Evolutionary conservation across 2,888 invertebrate species (phyloP), one percentile per base, ranked within the genome.

Genomic region (Thymelicus sylvestris): DNA sequence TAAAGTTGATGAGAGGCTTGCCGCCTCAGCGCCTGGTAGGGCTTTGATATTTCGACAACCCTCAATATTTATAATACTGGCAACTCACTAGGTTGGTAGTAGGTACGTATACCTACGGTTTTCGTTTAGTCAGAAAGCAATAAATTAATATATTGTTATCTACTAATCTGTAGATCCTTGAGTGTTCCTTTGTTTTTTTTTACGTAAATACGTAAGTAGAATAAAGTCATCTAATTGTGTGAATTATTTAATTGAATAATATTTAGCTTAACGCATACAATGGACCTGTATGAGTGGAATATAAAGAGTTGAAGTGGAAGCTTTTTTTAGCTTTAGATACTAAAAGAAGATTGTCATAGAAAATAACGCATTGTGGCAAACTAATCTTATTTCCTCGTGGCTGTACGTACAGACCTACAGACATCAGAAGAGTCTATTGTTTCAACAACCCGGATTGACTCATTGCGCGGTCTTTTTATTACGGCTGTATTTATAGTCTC

Each of bases 1-100:
- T 92, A 92, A 91, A 90, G 87, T 90, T 92, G 93, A 93, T 91
- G 93, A 92, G 91, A 86, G 86, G 86, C 83, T 83, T 81, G 80
- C 77, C 81, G 85, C 79, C 79, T 82, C 81, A 79, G 65, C 57
- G 55, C 72, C 74, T 80, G 79, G 15, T 31, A 62, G 52, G 12
- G 67, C 67, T 67, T 67, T 67, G 67, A 67, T 67, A 67, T 67
- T 67, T 67, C 67, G 61, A 66, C 71, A 66, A 55, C 64, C 48
- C 62, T 71, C 62, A 74, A 69, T 52, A 57, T 38, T 57, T 57
- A 57, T 57, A 57, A 57, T 38, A 12, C 59, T 71, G 77, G 75
- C 72, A 52, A 55, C 7, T 12, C 10, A 12, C 6, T 44, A 24
- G 13, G 39, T 31, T n/a, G 39, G 50, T 48, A 44, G 39, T 31